Evolutionary conservation across 1,140 invertebrate species (phyloP).

Genomic region (Pomacea maculata): DNA sequence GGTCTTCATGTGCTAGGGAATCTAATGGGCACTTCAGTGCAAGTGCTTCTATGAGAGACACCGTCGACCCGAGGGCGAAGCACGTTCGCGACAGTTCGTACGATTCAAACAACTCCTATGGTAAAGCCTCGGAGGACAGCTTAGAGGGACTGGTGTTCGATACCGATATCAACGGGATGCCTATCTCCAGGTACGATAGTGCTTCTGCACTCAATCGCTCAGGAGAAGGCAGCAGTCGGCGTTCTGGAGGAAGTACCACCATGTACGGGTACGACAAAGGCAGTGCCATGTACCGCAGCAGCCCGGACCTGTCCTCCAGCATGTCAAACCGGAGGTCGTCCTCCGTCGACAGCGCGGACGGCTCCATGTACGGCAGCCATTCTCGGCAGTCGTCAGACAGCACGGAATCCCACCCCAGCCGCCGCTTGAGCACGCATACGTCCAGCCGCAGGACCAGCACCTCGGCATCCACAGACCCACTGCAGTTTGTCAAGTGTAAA

Average conservation of each 20-base stretch:
- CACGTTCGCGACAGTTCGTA: slow-evolving; percentile 53
- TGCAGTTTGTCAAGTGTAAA: slow-evolving; percentile 82
- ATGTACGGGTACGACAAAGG: slow-evolving; percentile 34
- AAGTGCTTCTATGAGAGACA: slow-evolving; percentile 32
- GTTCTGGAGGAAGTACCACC: slow-evolving; percentile 4
- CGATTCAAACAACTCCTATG: slow-evolving; percentile 52
- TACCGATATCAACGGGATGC: slow-evolving; percentile 31
- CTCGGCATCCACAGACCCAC: slow-evolving; percentile 71
- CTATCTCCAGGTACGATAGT: slow-evolving; percentile 47
- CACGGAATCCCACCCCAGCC: slow-evolving; percentile 67
- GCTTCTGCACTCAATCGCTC: slow-evolving; percentile 38
- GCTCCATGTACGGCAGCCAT: slow-evolving; percentile 47
- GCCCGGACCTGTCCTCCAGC: slow-evolving; percentile 38
- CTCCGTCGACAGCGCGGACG: slow-evolving; percentile 58
- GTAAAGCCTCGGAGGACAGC: slow-evolving; percentile 52
- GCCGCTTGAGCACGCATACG: slow-evolving; percentile 39
- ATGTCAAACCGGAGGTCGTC: slow-evolving; percentile 50
- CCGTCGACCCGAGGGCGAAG: slow-evolving; percentile 12
- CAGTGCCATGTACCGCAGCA: slow-evolving; percentile 48
- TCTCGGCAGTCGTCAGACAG: slow-evolving; percentile 62
- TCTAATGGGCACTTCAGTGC: slow-evolving; percentile 34
- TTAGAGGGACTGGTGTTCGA: slow-evolving; percentile 43
- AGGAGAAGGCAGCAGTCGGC: slow-evolving; percentile 14
- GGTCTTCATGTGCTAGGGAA: slow-evolving; percentile 35
- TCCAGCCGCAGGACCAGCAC: slow-evolving; percentile 23